Base-by-base conservation (phyloP, 2,113 vertebrate genomes). In the Tetrax tetrax region DNA sequence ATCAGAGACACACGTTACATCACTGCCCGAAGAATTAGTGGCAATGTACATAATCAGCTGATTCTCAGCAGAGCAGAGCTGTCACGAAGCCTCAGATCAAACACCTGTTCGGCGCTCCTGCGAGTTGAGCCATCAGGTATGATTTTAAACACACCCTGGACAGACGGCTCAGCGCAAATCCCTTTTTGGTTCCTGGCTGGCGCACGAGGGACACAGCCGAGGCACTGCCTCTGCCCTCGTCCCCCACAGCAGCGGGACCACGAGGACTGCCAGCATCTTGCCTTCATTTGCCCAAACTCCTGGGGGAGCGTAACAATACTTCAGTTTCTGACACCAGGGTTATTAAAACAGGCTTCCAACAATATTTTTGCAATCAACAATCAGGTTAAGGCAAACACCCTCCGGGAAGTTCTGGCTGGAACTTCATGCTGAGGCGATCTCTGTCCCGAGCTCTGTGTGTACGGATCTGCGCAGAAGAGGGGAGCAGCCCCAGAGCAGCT, bases 361-460 rank as follows among this genome's bases (percentile, higher is more conserved):
- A 63, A 69, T 51, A 54, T 68, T 54, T 69, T 43, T 23, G 18
- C 3, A 20, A 56, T 12, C 48, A 80, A 66, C 33, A n/a, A 8
- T 3, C 59, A 4, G 89, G 60, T 57, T 75, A 72, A 84, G 57
- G 86, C 23, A n/a, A 77, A 69, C 12, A 41, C 53, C 80, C 91
- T 92, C 45, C 71, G n/a, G 94, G 95, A 97, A 95, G 92, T 93
- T 86, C 59, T 61, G 57, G 45, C 78, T 77, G 63, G 6, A 88
- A 92, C 78, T 96, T 82, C 45, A 14, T 9, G 2, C 81, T 4
- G 2, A 24, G 35, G 63, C 33, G 29, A 3, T 3, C 33, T 17
- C 84, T 9, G 65, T 7, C 35, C 68, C 2, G 47, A 63, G 87
- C 89, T 75, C 82, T 41, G 0, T 25, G 35, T 33, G 53, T n/a